Evolutionary conservation across 2,888 invertebrate species (phyloP), one percentile per base, ranked within the genome.

Genomic region (Chymomyza caudatula): DNA sequence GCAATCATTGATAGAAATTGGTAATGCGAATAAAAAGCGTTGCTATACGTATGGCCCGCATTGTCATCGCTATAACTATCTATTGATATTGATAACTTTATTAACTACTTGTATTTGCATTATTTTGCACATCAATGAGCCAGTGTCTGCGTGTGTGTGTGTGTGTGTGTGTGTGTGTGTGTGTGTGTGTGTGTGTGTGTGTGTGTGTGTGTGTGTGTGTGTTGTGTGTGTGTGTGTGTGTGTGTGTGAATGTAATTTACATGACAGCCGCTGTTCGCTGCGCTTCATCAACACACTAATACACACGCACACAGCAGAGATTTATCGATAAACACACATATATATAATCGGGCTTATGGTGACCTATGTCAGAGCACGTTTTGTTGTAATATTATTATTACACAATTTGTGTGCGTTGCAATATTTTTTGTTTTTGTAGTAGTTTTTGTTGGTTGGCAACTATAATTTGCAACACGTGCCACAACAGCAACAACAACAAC

Each of bases 401-500:
- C 73, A 74, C 74, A 78, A 80, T 78, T 83, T 80, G 76, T 78
- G 63, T 74, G 76, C 66, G 43, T 6, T 4, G 52, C 23, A 25
- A 25, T 5, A 25, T 25, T 25, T 25, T 42, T 55, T 56, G 61
- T 44, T 56, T 42, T 42, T 43, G 47, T 15, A 17, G 54, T 5
- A 65, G 64, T 42, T 60, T 47, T 44, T 67, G 61, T 57, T 71
- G n/a, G n/a, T 52, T 70, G 69, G 68, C 69, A 75, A 82, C 77
- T 77, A 81, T 80, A 82, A 80, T 82, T 80, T 80, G 76, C 61
- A 64, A 72, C 79, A 80, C 79, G 79, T 82, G 79, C 82, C 70
- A 22, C 67, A 72, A 15, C 0, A 52, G 6, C 15, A 52, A 52
- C 15, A 52, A 22, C 22, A 23, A 44, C 17, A 76, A 71, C 81